These are phyloP conservation scores for Adelognathus sp. DNA, from an alignment of 2,888 invertebrate species.

Conservation along the genomic window DNA sequence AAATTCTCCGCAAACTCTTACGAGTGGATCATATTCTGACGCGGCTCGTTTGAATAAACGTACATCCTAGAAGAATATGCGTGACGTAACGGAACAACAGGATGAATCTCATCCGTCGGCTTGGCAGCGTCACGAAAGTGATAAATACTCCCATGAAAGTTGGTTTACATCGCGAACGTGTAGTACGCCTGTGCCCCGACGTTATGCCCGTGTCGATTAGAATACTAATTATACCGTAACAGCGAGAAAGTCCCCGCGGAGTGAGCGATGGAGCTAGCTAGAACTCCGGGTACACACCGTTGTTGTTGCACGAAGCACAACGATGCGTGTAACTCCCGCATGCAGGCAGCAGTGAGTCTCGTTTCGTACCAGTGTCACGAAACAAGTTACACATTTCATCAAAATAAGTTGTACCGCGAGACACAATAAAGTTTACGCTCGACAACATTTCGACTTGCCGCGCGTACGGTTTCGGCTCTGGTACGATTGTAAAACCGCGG, in stretches of 20 bases:
- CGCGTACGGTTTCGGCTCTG: not conserved
- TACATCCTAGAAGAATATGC: too few relatives aligned
- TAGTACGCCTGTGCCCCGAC: not conserved
- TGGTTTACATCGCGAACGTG: not conserved
- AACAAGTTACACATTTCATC: slow-evolving; percentile 58
- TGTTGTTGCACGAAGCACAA: not conserved
- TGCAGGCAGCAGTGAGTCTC: slow-evolving; percentile 10
- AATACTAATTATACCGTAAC: slow-evolving; percentile 54
- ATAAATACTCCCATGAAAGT: not conserved
- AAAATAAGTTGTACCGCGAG: slow-evolving; percentile 43
- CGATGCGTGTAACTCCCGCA: not conserved
- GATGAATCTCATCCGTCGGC: not conserved
- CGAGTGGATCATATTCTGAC: too few relatives aligned
- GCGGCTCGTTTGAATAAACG: too few relatives aligned
- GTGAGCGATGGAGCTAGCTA: slow-evolving; percentile 16
- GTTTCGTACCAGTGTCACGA: slow-evolving; percentile 31
- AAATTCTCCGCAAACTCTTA: too few relatives aligned
- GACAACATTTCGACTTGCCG: not conserved
- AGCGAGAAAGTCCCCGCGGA: slow-evolving; percentile 16
- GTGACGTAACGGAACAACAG: not conserved
- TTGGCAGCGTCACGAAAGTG: not conserved
- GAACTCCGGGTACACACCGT: not conserved
- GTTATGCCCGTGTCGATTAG: slow-evolving; percentile 41
- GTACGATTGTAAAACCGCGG: not conserved
- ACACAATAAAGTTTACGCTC: slow-evolving; percentile 42